These are phyloP conservation scores for Lepus europaeus DNA, from an alignment of 2,113 vertebrate species.

Conservation along the genomic window DNA sequence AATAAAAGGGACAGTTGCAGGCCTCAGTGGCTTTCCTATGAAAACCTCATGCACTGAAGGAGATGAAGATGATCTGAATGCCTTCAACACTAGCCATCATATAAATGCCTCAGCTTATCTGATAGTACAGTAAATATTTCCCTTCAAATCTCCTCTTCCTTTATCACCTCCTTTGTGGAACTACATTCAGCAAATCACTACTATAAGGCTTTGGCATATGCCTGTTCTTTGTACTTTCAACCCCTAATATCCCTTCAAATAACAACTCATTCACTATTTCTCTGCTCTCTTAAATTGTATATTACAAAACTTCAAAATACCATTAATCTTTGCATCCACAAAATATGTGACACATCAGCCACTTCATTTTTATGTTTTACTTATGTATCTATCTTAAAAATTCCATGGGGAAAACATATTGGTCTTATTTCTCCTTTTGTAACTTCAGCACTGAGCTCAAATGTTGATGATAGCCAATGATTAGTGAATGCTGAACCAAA, in stretches of 20 bases:
- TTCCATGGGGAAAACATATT: neutral
- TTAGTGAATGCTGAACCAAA: conserved; percentile 27
- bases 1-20: neutral
- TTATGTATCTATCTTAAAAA: conserved; percentile 7
- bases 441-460: neutral
- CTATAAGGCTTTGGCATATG: neutral
- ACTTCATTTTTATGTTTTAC: conserved; percentile 44
- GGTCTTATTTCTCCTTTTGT: neutral
- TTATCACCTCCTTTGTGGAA: neutral
- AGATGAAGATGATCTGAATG: neutral
- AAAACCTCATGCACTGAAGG: neutral
- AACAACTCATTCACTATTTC: neutral
- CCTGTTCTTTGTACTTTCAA: conserved; percentile 32
- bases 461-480: neutral
- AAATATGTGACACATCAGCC: conserved; percentile 25
- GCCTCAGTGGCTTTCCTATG: neutral
- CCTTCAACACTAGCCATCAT: neutral
- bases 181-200: neutral
- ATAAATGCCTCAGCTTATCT: neutral
- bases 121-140: rapidly evolving
- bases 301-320: neutral
- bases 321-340: neutral
- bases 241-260: neutral
- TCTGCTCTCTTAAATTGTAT: neutral
- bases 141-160: neutral